Conservation (phyloP, 92 coral and sea anemone genomes). For the Diadumene lineata region DNA sequence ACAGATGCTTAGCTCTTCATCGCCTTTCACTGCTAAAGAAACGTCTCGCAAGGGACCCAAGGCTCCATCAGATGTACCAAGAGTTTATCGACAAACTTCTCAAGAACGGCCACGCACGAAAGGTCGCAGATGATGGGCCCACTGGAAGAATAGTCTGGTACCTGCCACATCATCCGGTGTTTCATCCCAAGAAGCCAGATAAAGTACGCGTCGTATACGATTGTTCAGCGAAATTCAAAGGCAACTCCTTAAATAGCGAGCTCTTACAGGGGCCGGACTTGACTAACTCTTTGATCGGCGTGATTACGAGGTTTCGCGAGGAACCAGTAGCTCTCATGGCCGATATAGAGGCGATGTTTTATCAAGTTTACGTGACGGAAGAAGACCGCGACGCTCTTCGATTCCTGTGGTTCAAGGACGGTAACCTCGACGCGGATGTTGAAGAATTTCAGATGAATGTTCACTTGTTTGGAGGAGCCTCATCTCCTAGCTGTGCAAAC, state of each 20-base stretch:
- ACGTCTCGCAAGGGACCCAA: constrained; percentile 30
- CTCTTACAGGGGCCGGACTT: constrained; percentile 60
- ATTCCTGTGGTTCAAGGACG: constrained; percentile 50
- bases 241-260: constrained; percentile 57
- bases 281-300: constrained; percentile 50
- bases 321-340: constrained; percentile 44
- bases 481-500: constrained; percentile 52
- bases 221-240: constrained; percentile 56
- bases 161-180: constrained; percentile 50
- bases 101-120: constrained; percentile 38
- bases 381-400: constrained; percentile 42
- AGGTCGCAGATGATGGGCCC: constrained; percentile 1
- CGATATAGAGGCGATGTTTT: constrained; percentile 49
- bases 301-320: constrained; percentile 50
- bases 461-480: constrained; percentile 42
- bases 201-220: constrained; percentile 57
- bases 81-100: constrained; percentile 19
- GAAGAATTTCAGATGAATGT: constrained; percentile 50
- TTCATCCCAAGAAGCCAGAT: constrained; percentile 47
- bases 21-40: constrained; percentile 16
- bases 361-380: constrained; percentile 40
- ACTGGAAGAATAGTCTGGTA: constrained; percentile 33
- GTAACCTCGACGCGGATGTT: constrained; percentile 28
- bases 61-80: constrained; percentile 24
- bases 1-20: constrained; percentile 25